A percentile compares a stretch with the other conserved stretches of the same genome.
Conservation (phyloP, 37 sponge, comb jelly and placozoan species). For the Bolinopsis microptera region DNA sequence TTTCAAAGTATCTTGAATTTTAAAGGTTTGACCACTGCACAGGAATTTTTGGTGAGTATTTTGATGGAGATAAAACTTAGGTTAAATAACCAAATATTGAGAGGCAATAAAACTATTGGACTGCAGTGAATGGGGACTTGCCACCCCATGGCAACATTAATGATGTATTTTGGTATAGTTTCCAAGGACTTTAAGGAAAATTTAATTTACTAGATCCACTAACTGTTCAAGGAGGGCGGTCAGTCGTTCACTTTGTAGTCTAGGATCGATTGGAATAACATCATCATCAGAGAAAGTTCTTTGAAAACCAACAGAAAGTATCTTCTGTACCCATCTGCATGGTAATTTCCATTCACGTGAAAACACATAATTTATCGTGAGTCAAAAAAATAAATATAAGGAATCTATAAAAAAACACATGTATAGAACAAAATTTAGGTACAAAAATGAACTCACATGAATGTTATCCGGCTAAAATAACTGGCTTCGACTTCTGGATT, state of each 20-base stretch:
- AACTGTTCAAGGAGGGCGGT: slow-evolving; percentile 49
- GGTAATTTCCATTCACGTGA: not conserved
- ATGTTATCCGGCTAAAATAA: not conserved
- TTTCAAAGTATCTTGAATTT: too few species aligned
- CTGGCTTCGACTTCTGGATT: slow-evolving; percentile 5
- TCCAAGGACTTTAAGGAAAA: too few species aligned
- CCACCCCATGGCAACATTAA: too few species aligned
- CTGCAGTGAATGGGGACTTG: too few species aligned
- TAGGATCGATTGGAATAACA: not conserved
- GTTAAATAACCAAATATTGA: too few species aligned
- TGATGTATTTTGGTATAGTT: too few species aligned
- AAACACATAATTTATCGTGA: not conserved
- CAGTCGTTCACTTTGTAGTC: slow-evolving; percentile 10
- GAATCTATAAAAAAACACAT: not conserved
- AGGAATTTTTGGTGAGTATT: too few species aligned
- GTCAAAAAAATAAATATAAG: not conserved
- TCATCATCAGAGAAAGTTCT: not conserved
- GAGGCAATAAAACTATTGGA: too few species aligned
- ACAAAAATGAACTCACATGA: not conserved
- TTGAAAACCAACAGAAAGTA: not conserved
- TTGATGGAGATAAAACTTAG: too few species aligned
- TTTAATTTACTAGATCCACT: too few species aligned
- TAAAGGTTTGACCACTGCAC: too few species aligned
- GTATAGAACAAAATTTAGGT: too few species aligned
- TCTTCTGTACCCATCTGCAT: slow-evolving; percentile 14